Percentiles rank a stretch among this genome's conserved stretches.
These are phyloP conservation scores for Danio aesculapii DNA, from an alignment of 2,797 vertebrate genomes.

Conservation along the genomic window DNA sequence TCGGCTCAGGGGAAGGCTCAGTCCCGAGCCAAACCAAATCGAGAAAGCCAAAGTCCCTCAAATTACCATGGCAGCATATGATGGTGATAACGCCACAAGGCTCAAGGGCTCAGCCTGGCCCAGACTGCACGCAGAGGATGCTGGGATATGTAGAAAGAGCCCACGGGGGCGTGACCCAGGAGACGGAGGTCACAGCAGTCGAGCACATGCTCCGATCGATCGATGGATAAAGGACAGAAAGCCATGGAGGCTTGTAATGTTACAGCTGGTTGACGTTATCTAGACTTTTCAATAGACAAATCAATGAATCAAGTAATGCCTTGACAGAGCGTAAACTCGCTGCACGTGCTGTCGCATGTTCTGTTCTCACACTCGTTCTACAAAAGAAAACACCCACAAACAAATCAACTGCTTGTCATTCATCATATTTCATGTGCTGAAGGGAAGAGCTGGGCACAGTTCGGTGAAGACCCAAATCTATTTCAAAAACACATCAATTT, in stretches of 20 bases:
- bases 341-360: conserved; percentile 4
- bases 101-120: conserved; percentile 16
- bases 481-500: neutral
- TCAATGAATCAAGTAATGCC: conserved; percentile 31
- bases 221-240: neutral
- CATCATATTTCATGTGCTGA: neutral
- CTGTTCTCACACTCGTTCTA: conserved; percentile 7
- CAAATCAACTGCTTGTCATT: neutral
- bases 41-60: conserved; percentile 57
- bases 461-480: conserved; percentile 9
- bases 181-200: conserved; percentile 15
- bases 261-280: conserved; percentile 27
- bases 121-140: conserved; percentile 44
- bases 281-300: conserved; percentile 18
- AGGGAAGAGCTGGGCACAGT: neutral
- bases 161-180: neutral
- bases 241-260: conserved; percentile 6
- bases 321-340: conserved; percentile 12
- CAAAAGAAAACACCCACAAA: conserved; percentile 24
- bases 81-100: conserved; percentile 13
- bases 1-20: conserved; percentile 12
- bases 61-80: conserved; percentile 48
- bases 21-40: conserved; percentile 56
- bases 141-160: conserved; percentile 48
- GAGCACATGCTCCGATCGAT: neutral